Percentiles rank a stretch among this genome's conserved stretches.
Conservation (phyloP, 2,797 vertebrate species). For the Falco cherrug region DNA sequence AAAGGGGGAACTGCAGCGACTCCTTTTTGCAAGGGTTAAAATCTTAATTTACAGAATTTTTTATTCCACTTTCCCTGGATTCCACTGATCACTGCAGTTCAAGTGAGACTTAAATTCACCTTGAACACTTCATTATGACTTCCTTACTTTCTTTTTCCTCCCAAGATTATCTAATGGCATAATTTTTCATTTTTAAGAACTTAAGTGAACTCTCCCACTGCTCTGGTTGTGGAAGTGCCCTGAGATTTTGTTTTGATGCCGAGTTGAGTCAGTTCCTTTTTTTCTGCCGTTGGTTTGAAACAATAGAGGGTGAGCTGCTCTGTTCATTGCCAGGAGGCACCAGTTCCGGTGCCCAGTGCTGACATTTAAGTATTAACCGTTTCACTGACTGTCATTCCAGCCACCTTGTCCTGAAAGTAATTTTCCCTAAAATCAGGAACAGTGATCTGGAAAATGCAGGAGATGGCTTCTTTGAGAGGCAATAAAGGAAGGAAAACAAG, state of each 20-base stretch:
- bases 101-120: background rate
- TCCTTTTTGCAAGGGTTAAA: background rate
- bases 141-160: background rate
- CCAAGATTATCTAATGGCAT: background rate
- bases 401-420: background rate
- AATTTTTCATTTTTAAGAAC: background rate
- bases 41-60: background rate
- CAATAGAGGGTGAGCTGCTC: background rate
- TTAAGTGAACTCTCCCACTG: background rate
- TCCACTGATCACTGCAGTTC: background rate
- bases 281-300: constrained; percentile 10
- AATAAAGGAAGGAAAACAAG: background rate
- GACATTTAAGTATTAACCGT: background rate
- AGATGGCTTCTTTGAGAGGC: background rate
- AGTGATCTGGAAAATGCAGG: background rate
- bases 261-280: background rate
- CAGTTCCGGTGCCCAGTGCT: rapidly evolving
- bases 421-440: background rate
- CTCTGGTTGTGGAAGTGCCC: background rate
- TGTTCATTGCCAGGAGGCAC: background rate
- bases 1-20: background rate
- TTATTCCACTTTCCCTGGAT: background rate
- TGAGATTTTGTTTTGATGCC: background rate
- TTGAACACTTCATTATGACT: background rate
- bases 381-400: background rate